A percentile compares a stretch with the other conserved stretches of the same genome.
phyloP scores from a whole-genome alignment of 2,113 vertebrate genomes.

The Chaenogobius annularis region DNA sequence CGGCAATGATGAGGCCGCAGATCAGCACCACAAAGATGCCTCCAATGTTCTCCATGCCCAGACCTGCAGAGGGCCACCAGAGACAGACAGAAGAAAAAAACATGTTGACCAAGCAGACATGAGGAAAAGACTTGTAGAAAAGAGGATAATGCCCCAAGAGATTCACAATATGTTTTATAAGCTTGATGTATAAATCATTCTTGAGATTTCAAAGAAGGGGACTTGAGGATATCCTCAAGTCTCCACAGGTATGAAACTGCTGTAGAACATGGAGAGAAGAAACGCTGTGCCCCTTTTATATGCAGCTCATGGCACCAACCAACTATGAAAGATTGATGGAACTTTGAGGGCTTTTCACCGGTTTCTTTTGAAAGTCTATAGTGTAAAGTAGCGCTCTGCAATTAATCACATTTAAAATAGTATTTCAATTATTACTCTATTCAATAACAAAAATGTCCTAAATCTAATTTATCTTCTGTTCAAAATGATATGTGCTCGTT shows the following conservation, averaged over 20 bases:
- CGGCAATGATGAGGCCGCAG: constrained; percentile 91
- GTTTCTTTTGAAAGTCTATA: not conserved
- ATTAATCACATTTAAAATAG: no score
- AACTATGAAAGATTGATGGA: not conserved
- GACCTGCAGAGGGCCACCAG: constrained; percentile 55
- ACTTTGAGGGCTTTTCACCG: not conserved
- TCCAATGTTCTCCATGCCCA: constrained; percentile 93
- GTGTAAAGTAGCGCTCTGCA: no score
- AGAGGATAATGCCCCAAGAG: not conserved
- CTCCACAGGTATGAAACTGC: not conserved
- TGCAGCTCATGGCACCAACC: not conserved
- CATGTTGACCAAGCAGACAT: not conserved
- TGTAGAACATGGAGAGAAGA: not conserved
- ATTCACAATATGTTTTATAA: not conserved
- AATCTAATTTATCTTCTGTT: no score
- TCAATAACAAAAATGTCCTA: no score
- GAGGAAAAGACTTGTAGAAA: not conserved
- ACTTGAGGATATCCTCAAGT: not conserved
- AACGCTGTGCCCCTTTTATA: not conserved
- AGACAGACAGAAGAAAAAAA: constrained; percentile 1
- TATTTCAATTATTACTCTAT: no score
- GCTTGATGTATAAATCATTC: constrained; percentile 7
- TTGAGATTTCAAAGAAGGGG: not conserved
- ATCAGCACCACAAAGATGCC: constrained; percentile 93
- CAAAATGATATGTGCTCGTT: no score